Evolutionary conservation across 1,140 invertebrate species (phyloP).

Genomic region (Centruroides sculpturatus): DNA sequence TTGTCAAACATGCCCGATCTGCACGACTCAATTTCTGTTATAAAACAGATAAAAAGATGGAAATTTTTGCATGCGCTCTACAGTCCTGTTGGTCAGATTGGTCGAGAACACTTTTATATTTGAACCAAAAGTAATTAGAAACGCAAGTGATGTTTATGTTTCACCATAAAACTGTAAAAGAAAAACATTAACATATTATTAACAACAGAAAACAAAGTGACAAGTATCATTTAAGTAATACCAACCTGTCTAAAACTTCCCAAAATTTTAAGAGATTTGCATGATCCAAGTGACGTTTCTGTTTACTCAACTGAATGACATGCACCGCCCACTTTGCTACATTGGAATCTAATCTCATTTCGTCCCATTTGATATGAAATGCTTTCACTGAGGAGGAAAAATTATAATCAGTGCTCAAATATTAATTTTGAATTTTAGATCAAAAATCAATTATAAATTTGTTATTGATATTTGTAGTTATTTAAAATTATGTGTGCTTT

Average conservation of each 20-base stretch:
- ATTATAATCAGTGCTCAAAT: too few species aligned
- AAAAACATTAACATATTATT: conserved; percentile 17
- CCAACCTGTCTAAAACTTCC: conserved; percentile 89
- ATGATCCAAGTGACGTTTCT: conserved; percentile 89
- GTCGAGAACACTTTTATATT: not conserved
- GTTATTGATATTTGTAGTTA: too few species aligned
- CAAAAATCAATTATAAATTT: too few species aligned
- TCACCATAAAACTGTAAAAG: conserved; percentile 71
- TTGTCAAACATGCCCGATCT: too few species aligned
- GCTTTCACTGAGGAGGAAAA: conserved; percentile 57
- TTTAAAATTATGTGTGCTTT: too few species aligned
- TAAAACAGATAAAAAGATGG: too few species aligned
- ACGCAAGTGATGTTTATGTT: conserved; percentile 77
- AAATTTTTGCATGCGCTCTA: too few species aligned
- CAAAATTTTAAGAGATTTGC: conserved; percentile 91
- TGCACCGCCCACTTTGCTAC: conserved; percentile 92
- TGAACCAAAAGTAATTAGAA: conserved; percentile 38
- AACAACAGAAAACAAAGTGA: not conserved
- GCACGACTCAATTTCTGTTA: too few species aligned
- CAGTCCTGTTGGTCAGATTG: too few species aligned
- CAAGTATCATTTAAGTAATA: conserved; percentile 13
- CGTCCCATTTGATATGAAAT: conserved; percentile 94
- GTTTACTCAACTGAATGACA: conserved; percentile 76
- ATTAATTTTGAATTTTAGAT: too few species aligned
- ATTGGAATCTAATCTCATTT: conserved; percentile 85